phyloP scores from a whole-genome alignment of 2,888 invertebrate genomes.

The Apeira syringaria region DNA sequence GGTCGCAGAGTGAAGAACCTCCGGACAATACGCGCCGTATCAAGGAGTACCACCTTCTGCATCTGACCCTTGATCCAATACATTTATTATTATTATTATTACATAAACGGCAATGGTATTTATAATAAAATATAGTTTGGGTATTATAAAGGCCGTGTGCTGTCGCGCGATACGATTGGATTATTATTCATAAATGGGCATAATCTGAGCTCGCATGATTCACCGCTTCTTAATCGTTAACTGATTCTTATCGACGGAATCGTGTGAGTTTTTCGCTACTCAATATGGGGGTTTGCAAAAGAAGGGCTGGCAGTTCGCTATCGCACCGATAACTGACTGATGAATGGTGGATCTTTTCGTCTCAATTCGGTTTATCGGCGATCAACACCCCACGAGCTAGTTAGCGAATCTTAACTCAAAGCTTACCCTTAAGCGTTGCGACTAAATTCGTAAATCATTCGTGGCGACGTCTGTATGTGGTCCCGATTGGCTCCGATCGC shows the following conservation, averaged over 20 bases:
- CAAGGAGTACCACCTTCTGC: no score
- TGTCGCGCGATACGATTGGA: conserved; percentile 30
- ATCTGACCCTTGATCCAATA: no score
- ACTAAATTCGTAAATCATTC: conserved; percentile 55
- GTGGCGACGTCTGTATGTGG: conserved; percentile 72
- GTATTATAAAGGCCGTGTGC: conserved; percentile 17
- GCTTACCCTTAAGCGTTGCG: conserved; percentile 43
- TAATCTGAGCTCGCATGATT: conserved; percentile 32
- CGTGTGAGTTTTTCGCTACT: conserved; percentile 64
- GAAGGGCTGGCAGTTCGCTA: conserved; percentile 66
- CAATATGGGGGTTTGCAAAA: conserved; percentile 60
- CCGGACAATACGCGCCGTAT: no score
- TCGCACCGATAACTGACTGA: conserved; percentile 76
- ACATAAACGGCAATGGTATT: conserved; percentile 14
- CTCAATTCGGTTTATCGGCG: conserved; percentile 78
- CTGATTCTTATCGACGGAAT: conserved; percentile 57
- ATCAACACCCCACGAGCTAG: conserved; percentile 76
- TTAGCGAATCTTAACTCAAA: conserved; percentile 62
- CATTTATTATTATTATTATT: no score
- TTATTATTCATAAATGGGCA: conserved; percentile 47
- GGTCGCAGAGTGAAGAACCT: no score
- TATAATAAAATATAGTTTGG: conserved; percentile 24
- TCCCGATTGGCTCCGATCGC: conserved; percentile 53
- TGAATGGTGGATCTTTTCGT: conserved; percentile 75
- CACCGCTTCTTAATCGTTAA: conserved; percentile 40